Evolutionary conservation across 2,888 invertebrate species (phyloP), one percentile per base, ranked within the genome.

Genomic region (Melolontha melolontha): DNA sequence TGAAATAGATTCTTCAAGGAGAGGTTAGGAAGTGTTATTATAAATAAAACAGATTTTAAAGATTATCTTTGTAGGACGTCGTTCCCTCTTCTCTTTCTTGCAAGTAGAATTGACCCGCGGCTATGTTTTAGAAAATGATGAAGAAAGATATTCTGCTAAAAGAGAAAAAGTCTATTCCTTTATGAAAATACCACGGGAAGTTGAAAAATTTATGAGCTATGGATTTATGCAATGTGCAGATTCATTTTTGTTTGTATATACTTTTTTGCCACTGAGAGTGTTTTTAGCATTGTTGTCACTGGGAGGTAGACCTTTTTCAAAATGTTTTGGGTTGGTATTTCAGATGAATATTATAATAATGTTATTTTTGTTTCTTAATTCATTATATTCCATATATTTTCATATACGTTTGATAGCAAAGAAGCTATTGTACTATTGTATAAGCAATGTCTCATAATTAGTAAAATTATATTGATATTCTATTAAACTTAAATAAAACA

Each of bases 141-240:
- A 97, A 81, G 96, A 95, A 79, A 89, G 96, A 59, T 98, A 95
- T 84, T 93, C 95, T 22, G 97, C 97, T 1, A 89, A 97, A 73
- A 87, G 98, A 68, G 95, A 98, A 80, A 95, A 97, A 85, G 95
- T 98, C 51, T 98, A 98, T 82, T 96, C 96, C 0, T 98, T 98
- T 81, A 93, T 98, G 86, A 93, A 93, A 85, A 96, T 98, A 80
- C 96, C 99, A 1, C 87, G 92, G 76, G 95, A 98, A 84, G 87
- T 95, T 42, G 96, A 96, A 79, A 93, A 94, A 77, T 97, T 97
- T 79, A 94, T 97, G 91, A 88, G 89, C 0, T 97, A 96, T 85
- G 97, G 97, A 39, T 95, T 96, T 78, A 92, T 97, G 84, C 95
- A 95, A 84, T 98, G 98, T 85, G 92, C 95, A 29, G 99, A 99